Percentiles rank a stretch among this genome's conserved stretches.
These are phyloP conservation scores for Melangyna quadrimaculata DNA, from an alignment of 2,888 invertebrate genomes.

Conservation along the genomic window DNA sequence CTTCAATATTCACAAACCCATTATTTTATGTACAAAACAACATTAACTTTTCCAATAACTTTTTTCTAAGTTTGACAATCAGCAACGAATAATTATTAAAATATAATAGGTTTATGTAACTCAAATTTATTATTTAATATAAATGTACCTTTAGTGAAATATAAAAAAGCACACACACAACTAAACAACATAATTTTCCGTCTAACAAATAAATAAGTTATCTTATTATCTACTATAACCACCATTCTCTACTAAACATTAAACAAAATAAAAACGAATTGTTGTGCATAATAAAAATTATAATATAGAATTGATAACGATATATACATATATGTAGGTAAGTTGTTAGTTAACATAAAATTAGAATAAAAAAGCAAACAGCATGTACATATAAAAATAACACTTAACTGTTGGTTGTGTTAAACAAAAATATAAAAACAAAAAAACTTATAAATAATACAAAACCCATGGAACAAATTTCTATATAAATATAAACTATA, in stretches of 20 bases:
- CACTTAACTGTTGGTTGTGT: slow-evolving; percentile 65
- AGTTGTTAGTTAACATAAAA: slow-evolving; percentile 71
- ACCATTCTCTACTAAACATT: neutral
- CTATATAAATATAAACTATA: slow-evolving; percentile 32
- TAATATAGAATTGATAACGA: slow-evolving; percentile 33
- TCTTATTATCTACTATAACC: slow-evolving; percentile 23
- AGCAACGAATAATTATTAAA: slow-evolving; percentile 61
- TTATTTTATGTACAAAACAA: slow-evolving; percentile 34
- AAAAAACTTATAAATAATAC: slow-evolving; percentile 4
- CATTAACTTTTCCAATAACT: slow-evolving; percentile 37
- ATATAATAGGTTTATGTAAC: neutral
- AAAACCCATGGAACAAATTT: slow-evolving; percentile 53
- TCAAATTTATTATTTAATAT: slow-evolving; percentile 21
- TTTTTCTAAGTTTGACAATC: slow-evolving; percentile 64
- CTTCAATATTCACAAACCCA: slow-evolving; percentile 9
- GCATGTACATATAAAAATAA: slow-evolving; percentile 60
- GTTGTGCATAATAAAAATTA: slow-evolving; percentile 41
- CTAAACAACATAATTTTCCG: slow-evolving; percentile 57
- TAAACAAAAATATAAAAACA: slow-evolving; percentile 15
- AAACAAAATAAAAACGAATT: slow-evolving; percentile 17
- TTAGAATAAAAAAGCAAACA: slow-evolving; percentile 47
- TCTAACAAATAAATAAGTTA: slow-evolving; percentile 27
- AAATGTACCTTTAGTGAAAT: slow-evolving; percentile 49
- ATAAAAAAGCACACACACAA: slow-evolving; percentile 30
- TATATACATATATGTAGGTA: slow-evolving; percentile 43